phyloP scores from a whole-genome alignment of 2,113 vertebrate species.

The Oryzias javanicus region DNA sequence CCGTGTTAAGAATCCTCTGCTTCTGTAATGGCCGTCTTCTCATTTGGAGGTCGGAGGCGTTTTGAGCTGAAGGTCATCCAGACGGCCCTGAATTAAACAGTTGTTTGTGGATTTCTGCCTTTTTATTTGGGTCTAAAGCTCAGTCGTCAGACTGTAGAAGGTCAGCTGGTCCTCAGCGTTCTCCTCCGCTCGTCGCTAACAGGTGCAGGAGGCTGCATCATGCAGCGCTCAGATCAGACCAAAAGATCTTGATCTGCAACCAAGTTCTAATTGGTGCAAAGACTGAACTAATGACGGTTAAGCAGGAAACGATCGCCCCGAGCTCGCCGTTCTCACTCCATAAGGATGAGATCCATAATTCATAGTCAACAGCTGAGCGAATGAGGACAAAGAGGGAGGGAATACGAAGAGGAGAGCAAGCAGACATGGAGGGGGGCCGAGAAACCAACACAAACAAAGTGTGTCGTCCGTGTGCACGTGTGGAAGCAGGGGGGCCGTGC shows the following conservation, averaged over 20 bases:
- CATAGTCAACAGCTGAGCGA: slow-evolving; percentile 70
- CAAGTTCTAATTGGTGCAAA: slow-evolving; percentile 67
- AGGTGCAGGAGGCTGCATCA: slow-evolving; percentile 58
- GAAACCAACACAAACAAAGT: slow-evolving; percentile 28
- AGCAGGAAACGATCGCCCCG: slow-evolving; percentile 64
- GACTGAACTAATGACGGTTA: slow-evolving; percentile 71
- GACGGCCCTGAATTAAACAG: too few relatives aligned
- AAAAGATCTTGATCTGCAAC: slow-evolving; percentile 55
- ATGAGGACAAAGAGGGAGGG: slow-evolving; percentile 56
- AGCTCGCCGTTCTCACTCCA: slow-evolving; percentile 73
- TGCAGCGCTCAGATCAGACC: slow-evolving; percentile 45
- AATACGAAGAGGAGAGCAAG: slow-evolving; percentile 24
- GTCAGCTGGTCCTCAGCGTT: too few relatives aligned
- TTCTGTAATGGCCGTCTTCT: too few relatives aligned
- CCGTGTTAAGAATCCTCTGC: too few relatives aligned
- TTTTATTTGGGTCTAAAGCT: too few relatives aligned
- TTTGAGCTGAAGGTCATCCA: too few relatives aligned
- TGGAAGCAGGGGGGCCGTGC: slow-evolving; percentile 32
- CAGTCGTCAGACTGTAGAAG: too few relatives aligned
- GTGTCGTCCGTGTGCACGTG: slow-evolving; percentile 3
- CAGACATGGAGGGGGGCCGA: slow-evolving; percentile 30
- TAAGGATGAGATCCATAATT: slow-evolving; percentile 75
- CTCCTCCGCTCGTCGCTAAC: slow-evolving; percentile 13
- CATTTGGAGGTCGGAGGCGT: too few relatives aligned
- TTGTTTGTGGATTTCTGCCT: too few relatives aligned